Evolutionary conservation across 2,113 vertebrate genomes (phyloP), one percentile per base, ranked within the genome.

Genomic region (Procavia capensis): DNA sequence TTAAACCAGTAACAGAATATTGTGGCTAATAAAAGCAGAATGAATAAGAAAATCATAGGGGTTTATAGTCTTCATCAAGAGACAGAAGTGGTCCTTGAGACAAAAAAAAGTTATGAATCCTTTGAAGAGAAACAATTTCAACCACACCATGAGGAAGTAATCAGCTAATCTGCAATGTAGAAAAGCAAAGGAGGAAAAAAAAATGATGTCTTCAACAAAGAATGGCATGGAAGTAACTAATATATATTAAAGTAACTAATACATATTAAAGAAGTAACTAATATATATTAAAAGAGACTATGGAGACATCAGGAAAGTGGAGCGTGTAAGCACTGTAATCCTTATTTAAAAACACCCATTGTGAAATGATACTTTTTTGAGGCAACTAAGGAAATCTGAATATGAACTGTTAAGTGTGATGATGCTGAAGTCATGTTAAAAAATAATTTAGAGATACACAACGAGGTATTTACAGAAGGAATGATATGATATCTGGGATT

Each of bases 311-410:
- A 76, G 43, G 14, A 27, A 76, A 76, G 19, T 27, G 50, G 6
- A 87, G 47, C 6, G 20, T 5, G 17, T 31, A 54, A 70, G 39
- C 5, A 66, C 85, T 87, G 54, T 74, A 6, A 93, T 80, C 63
- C 36, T 78, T 85, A 78, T 66, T 95, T 84, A 91, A 93, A 54
- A 16, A 70, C 24, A 61, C 7, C n/a, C 39, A 47, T 25, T 43
- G 17, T 7, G 90, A 74, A 81, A 82, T 31, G 27, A 4, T 41
- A 74, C 16, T 4, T 74, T 86, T 83, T 75, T 57, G 36, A 72
- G 90, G 76, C 25, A 78, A 34, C 85, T 59, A 66, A 91, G 47
- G 76, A 70, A 80, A 76, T 70, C 90, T 84, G 25, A 96, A 41
- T 88, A 82, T 47, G n/a, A 76, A 87, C 17, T 54, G 8, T n/a